Evolutionary conservation across 2,797 vertebrate genomes (phyloP), one percentile per base, ranked within the genome.

Genomic region (Sphenopsis melanotis): DNA sequence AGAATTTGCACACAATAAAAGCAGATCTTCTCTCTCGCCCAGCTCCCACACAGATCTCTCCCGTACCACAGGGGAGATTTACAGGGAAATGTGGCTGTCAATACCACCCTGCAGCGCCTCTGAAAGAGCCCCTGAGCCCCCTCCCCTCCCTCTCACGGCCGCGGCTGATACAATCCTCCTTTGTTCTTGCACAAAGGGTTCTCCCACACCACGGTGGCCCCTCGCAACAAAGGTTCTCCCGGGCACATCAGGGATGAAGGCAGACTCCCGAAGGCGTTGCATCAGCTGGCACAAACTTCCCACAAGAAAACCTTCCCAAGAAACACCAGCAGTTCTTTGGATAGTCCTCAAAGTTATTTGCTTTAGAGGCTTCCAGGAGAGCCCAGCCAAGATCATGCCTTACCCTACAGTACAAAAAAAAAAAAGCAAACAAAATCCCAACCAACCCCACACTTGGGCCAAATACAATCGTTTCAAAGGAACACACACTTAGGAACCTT

Each of bases 181-280:
- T 94, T 97, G 90, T 95, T 80, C 83, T 19, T 16, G 55, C 83
- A 82, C 74, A 89, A 93, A 95, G 88, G 64, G 63, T 64, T 89
- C 87, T 82, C 60, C 64, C 37, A 36, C 34, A 71, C 55, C 53
- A 12, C 7, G 9, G 68, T 21, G 81, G 82, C 89, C 92, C 66
- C 95, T 19, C 1, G 22, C 36, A 93, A 94, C 82, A 96, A 94
- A 92, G 53, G 63, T 85, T 90, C 63, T 66, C 82, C 84, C 76
- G 63, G 66, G 55, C 85, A 88, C 12, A 1, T 30, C 69, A 32
- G 82, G 63, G 82, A 83, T 44, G 76, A 46, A 78, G 87, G 80
- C 89, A 36, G 69, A 56, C 82, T 90, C 76, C 61, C 44, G 17
- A 72, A 77, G 69, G 9, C 46, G 63, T 12, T 34, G 60, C 70